Conservation (phyloP, 2,888 invertebrate genomes). For the Amphipoea lucens region DNA sequence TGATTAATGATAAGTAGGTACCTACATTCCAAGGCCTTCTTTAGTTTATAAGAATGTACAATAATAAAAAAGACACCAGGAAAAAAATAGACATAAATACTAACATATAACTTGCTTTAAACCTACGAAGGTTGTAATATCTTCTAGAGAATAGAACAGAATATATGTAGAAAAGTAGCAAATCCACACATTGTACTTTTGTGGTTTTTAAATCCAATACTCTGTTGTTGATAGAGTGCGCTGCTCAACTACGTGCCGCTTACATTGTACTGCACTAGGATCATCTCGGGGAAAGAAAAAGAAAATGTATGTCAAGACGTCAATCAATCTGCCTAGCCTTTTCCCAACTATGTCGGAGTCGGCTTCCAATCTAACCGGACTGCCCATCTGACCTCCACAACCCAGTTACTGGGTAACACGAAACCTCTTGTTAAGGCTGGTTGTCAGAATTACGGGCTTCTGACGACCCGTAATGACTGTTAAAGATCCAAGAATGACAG, state of each 20-base stretch:
- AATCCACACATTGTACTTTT: constrained; percentile 35
- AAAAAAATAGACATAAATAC: neutral
- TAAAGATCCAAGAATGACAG: no score
- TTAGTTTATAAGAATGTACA: neutral
- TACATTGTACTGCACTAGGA: constrained; percentile 12
- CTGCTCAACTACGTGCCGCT: neutral
- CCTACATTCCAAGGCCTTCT: neutral
- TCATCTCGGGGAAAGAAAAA: neutral
- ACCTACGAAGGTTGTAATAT: neutral
- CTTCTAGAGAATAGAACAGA: constrained; percentile 21
- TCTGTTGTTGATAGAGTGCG: constrained; percentile 35
- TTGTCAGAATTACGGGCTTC: no score
- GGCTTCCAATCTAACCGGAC: no score
- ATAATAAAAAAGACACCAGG: neutral
- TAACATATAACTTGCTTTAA: neutral
- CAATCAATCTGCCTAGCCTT: no score
- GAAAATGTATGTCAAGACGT: neutral
- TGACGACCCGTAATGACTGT: no score
- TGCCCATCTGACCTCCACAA: no score
- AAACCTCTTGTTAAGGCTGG: no score
- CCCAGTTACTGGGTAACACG: no score
- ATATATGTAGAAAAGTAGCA: constrained; percentile 17
- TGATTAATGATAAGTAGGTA: neutral
- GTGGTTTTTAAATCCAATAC: constrained; percentile 59
- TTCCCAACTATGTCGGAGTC: no score